These are phyloP conservation scores for Ranitomeya variabilis DNA, from an alignment of 2,113 vertebrate species.

Conservation along the genomic window DNA sequence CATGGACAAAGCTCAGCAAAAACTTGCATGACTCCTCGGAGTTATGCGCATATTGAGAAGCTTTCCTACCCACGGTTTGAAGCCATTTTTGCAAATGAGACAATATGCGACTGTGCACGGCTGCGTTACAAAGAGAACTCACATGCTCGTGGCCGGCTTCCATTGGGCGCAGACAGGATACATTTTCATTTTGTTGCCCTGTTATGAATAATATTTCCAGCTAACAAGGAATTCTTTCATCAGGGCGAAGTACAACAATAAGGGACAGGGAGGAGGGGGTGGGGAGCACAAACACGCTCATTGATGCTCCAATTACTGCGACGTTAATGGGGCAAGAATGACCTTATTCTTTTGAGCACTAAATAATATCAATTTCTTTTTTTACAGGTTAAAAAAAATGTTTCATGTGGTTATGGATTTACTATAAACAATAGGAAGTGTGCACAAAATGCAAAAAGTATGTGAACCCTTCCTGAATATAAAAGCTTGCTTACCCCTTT, in stretches of 20 bases:
- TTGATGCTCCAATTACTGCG: slow-evolving; percentile 24
- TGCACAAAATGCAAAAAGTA: neutral
- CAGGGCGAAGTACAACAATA: slow-evolving; percentile 49
- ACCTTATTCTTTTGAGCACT: neutral
- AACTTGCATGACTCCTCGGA: neutral
- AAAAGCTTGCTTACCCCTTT: neutral
- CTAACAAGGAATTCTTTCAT: slow-evolving; percentile 60
- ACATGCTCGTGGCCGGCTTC: neutral
- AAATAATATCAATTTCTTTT: neutral
- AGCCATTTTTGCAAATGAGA: slow-evolving; percentile 45
- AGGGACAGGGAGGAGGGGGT: neutral
- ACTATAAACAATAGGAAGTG: neutral
- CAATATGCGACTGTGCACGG: slow-evolving; percentile 65
- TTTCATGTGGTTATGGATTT: neutral
- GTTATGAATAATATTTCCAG: slow-evolving; percentile 66
- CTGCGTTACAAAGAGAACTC: slow-evolving; percentile 39
- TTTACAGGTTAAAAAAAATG: neutral
- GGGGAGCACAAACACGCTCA: slow-evolving; percentile 26
- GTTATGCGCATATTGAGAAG: slow-evolving; percentile 23
- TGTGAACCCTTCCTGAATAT: neutral
- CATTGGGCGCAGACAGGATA: slow-evolving; percentile 50
- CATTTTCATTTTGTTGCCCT: slow-evolving; percentile 67
- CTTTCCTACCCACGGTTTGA: slow-evolving; percentile 58
- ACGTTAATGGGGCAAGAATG: slow-evolving; percentile 3
- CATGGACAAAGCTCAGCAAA: slow-evolving; percentile 8